A percentile compares a stretch with the other conserved stretches of the same genome.
Evolutionary conservation across 2,797 vertebrate genomes (phyloP).

Genomic region (Sphenodon punctatus): DNA sequence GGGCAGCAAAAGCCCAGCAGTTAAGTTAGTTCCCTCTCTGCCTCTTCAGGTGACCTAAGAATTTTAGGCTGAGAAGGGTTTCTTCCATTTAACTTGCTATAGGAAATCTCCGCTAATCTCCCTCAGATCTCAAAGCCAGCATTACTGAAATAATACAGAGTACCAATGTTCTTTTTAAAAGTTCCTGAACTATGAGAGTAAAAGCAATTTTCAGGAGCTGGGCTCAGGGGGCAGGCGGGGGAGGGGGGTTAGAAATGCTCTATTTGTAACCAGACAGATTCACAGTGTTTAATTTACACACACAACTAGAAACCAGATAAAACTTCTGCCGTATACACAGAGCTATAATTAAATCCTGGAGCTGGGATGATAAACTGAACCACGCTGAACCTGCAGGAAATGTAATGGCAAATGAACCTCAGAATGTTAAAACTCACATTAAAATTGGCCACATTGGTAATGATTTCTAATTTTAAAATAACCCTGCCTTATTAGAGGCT

Average conservation of each 20-base stretch:
- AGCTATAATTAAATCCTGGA: conserved; percentile 3
- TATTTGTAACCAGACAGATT: neutral
- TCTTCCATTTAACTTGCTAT: neutral
- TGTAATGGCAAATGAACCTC: neutral
- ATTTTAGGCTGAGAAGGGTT: neutral
- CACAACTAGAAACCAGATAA: neutral
- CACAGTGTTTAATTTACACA: neutral
- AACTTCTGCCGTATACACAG: neutral
- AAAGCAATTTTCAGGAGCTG: neutral
- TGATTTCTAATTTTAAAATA: neutral
- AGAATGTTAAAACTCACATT: neutral
- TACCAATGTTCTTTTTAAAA: neutral
- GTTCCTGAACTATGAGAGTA: neutral
- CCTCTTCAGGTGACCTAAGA: neutral
- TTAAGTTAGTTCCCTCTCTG: neutral
- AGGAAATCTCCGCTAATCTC: neutral
- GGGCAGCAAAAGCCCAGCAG: neutral
- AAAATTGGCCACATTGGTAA: neutral
- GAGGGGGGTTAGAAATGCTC: neutral
- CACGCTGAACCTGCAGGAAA: neutral
- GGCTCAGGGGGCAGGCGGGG: too few species aligned
- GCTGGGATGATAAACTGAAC: neutral
- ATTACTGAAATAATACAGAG: neutral
- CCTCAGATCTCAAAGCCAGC: neutral
- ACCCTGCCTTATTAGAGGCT: neutral